A percentile compares a stretch with the other conserved stretches of the same genome.
Evolutionary conservation across 2,888 invertebrate genomes (phyloP).

Genomic region (Drosophila ezoana): DNA sequence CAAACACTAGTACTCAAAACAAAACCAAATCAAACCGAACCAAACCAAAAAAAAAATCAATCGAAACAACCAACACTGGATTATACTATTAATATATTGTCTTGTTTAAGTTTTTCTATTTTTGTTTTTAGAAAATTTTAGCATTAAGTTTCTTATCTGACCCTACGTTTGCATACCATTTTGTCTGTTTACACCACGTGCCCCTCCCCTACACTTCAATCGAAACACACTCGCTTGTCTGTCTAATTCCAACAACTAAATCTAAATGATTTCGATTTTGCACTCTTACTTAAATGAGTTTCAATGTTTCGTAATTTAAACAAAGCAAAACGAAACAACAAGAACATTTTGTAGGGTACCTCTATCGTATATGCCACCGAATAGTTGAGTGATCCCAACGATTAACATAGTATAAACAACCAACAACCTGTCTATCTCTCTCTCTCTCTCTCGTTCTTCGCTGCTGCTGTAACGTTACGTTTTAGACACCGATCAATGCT

Average conservation of each 20-base stretch:
- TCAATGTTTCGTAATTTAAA: slow-evolving; percentile 11
- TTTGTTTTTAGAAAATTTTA: slow-evolving; percentile 70
- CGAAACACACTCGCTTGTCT: slow-evolving; percentile 40
- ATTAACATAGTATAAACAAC: slow-evolving; percentile 71
- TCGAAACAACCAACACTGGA: slow-evolving; percentile 55
- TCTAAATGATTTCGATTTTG: slow-evolving; percentile 31
- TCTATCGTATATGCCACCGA: slow-evolving; percentile 52
- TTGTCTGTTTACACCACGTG: slow-evolving; percentile 37
- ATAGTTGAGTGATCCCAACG: slow-evolving; percentile 76
- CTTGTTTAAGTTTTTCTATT: slow-evolving; percentile 71
- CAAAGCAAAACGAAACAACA: slow-evolving; percentile 6
- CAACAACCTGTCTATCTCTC: slow-evolving; percentile 82
- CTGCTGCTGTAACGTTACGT: slow-evolving; percentile 69
- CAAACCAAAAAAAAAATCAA: slow-evolving; percentile 49
- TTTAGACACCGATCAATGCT: slow-evolving; percentile 92
- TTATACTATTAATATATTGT: slow-evolving; percentile 70
- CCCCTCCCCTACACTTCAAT: slow-evolving; percentile 36
- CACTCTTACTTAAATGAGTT: slow-evolving; percentile 32
- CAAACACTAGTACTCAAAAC: slow-evolving; percentile 62
- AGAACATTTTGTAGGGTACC: slow-evolving; percentile 50
- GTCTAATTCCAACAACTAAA: slow-evolving; percentile 27
- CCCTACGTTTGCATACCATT: slow-evolving; percentile 35
- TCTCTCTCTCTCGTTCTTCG: slow-evolving; percentile 71
- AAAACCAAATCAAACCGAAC: slow-evolving; percentile 56
- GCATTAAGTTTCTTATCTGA: slow-evolving; percentile 66